These are phyloP conservation scores for Mola mola DNA, from an alignment of 2,113 vertebrate species.

Conservation along the genomic window DNA sequence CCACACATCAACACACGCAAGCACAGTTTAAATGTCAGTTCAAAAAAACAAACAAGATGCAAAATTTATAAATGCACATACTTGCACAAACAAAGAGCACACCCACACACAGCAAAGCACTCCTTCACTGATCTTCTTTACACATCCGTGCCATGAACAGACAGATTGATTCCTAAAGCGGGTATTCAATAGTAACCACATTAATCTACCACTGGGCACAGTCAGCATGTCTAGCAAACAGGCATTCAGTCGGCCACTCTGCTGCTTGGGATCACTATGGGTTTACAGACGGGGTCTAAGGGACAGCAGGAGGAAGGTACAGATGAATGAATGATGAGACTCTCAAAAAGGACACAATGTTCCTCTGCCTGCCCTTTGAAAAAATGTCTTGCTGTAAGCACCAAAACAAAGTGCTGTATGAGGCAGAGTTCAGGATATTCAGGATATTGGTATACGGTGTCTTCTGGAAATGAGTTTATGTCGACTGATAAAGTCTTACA, in stretches of 20 bases:
- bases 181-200: conserved; percentile 77
- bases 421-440: conserved; percentile 57
- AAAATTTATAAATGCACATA: conserved; percentile 4
- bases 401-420: conserved; percentile 50
- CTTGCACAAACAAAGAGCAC: conserved; percentile 3
- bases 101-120: too few relatives aligned
- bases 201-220: conserved; percentile 77
- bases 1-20: conserved; percentile 16
- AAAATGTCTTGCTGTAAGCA: conserved; percentile 57
- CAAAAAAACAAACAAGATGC: too few relatives aligned
- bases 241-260: conserved; percentile 64
- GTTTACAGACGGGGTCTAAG: conserved; percentile 52
- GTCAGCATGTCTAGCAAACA: conserved; percentile 66
- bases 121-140: conserved; percentile 35
- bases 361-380: conserved; percentile 5
- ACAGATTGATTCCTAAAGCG: conserved; percentile 67
- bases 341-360: too few relatives aligned
- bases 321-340: conserved; percentile 61
- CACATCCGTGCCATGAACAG: conserved; percentile 64
- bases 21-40: conserved; percentile 36
- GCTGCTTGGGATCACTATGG: conserved; percentile 58
- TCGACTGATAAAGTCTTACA: too few relatives aligned
- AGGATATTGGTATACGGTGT: conserved; percentile 10
- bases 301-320: conserved; percentile 21
- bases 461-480: too few relatives aligned